Conservation (phyloP, 2,113 vertebrate genomes). For the Chaetodon auriga region DNA sequence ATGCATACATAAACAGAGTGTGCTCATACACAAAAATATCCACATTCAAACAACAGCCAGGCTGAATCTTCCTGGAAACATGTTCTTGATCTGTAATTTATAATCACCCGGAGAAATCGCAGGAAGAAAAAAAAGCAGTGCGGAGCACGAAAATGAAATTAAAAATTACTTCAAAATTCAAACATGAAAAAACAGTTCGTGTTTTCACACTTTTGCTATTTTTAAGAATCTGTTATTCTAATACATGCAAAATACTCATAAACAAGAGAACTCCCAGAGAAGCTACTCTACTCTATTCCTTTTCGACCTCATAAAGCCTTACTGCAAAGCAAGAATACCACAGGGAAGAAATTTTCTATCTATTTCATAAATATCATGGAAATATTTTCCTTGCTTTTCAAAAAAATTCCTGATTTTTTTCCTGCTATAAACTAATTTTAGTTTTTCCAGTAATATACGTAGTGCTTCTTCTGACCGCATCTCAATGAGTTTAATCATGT, state of each 20-base stretch:
- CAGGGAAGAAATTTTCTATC: background rate
- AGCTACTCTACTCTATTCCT: background rate
- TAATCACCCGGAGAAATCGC: background rate
- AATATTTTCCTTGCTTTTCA: background rate
- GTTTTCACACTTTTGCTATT: background rate
- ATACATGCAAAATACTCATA: conserved; percentile 19
- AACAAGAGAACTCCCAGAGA: background rate
- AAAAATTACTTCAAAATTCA: background rate
- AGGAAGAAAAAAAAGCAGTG: background rate
- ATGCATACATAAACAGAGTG: background rate
- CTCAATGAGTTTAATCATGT: background rate
- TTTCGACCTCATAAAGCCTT: background rate
- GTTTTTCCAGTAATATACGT: background rate
- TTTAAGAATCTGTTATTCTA: background rate
- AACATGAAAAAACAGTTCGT: background rate
- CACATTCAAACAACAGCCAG: background rate
- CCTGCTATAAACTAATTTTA: background rate
- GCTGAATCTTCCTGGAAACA: background rate
- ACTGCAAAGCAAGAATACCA: background rate
- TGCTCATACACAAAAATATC: background rate
- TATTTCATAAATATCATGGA: background rate
- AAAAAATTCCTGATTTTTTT: background rate
- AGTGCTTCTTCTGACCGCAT: conserved; percentile 9
- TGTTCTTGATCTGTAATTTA: background rate
- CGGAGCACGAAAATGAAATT: background rate